Percentiles rank a stretch among this genome's conserved stretches.
Conservation (phyloP, 2,888 invertebrate species). For the Petrolisthes cinctipes region DNA sequence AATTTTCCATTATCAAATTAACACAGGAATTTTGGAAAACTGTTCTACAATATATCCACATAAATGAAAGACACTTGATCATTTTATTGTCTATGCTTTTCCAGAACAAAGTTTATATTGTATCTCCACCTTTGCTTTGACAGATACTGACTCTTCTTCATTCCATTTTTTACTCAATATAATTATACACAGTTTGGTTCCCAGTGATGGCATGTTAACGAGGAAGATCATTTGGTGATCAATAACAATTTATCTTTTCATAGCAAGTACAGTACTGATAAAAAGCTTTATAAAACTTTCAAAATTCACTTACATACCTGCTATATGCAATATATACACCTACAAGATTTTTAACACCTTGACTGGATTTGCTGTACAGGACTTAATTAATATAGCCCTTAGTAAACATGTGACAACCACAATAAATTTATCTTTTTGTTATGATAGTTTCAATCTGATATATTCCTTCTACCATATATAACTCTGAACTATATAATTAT, state of each 20-base stretch:
- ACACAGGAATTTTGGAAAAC: background rate
- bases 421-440: no score
- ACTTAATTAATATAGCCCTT: no score
- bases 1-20: background rate
- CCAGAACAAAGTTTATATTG: background rate
- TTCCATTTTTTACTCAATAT: background rate
- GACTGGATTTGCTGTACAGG: no score
- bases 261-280: slow-evolving; percentile 1
- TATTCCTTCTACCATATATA: no score
- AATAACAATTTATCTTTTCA: slow-evolving; percentile 11
- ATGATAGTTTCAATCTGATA: no score
- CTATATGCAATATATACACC: slow-evolving; percentile 11
- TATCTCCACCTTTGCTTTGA: background rate
- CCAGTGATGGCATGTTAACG: background rate
- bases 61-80: slow-evolving; percentile 9
- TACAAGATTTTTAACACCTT: no score
- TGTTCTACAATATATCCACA: slow-evolving; percentile 2
- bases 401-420: no score
- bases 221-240: background rate
- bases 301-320: background rate
- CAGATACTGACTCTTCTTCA: background rate
- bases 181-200: background rate
- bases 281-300: background rate
- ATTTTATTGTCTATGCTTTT: background rate
- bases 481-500: no score